A percentile compares a stretch with the other conserved stretches of the same genome.
These are phyloP conservation scores for Hemiscyllium ocellatum DNA, from an alignment of 2,113 vertebrate species.

Conservation along the genomic window DNA sequence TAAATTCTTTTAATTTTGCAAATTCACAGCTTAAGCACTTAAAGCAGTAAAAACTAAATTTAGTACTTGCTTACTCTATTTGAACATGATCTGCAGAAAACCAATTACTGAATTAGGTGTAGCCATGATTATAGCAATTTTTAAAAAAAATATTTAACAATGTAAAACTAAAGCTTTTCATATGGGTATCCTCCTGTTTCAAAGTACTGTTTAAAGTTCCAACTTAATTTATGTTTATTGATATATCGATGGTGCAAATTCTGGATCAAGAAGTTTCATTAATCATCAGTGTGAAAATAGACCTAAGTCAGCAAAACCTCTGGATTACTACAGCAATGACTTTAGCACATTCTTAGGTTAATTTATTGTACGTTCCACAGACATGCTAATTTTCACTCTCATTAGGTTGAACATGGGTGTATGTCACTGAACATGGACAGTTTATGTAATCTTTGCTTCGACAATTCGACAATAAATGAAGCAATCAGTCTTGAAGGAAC, in stretches of 20 bases:
- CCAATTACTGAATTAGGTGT: background rate
- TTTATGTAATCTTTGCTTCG: slow-evolving; percentile 38
- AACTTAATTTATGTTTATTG: slow-evolving; percentile 37
- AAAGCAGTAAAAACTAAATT: background rate
- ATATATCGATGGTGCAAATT: slow-evolving; percentile 25
- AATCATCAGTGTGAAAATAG: slow-evolving; percentile 43
- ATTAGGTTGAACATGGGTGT: slow-evolving; percentile 47
- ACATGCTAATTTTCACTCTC: slow-evolving; percentile 51
- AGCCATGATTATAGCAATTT: background rate
- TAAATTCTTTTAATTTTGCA: slow-evolving; percentile 16
- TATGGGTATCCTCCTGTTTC: slow-evolving; percentile 43
- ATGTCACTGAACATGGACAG: slow-evolving; percentile 43
- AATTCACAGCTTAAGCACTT: background rate
- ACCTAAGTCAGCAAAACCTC: slow-evolving; percentile 14
- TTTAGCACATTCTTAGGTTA: background rate
- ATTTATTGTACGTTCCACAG: slow-evolving; percentile 38
- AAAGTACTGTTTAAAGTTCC: background rate
- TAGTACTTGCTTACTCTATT: background rate
- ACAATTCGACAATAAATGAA: slow-evolving; percentile 51
- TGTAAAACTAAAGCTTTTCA: slow-evolving; percentile 34
- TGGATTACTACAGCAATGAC: slow-evolving; percentile 20
- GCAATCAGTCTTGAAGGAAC: slow-evolving; percentile 50
- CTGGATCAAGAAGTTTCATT: slow-evolving; percentile 38
- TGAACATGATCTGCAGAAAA: background rate
- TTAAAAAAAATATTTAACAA: background rate